phyloP scores from a whole-genome alignment of 2,797 vertebrate species.

The Acomys russatus region DNA sequence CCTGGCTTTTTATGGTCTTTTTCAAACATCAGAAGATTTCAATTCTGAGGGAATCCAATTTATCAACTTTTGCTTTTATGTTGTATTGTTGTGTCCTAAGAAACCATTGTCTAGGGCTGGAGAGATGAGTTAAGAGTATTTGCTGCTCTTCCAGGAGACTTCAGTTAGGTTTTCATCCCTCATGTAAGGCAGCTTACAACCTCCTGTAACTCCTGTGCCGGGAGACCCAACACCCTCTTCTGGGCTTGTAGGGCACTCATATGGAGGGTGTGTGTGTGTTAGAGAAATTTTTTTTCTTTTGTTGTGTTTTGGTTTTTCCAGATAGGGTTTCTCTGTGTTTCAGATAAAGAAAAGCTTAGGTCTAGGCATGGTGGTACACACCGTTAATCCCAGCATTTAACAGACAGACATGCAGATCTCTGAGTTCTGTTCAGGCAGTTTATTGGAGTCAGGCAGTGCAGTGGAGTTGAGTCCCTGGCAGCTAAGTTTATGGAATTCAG shows the following conservation, averaged over 20 bases:
- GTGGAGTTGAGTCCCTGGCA: too few species aligned
- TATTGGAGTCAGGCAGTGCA: too few species aligned
- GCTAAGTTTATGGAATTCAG: too few species aligned
- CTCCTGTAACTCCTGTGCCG: not conserved
- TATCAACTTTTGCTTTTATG: not conserved
- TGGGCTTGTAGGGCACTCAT: not conserved
- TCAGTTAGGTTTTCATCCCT: not conserved
- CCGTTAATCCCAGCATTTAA: too few species aligned
- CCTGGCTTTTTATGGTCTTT: not conserved
- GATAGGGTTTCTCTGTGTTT: too few species aligned
- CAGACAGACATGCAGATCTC: too few species aligned
- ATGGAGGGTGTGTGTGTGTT: not conserved
- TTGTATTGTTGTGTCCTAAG: slow-evolving; percentile 49
- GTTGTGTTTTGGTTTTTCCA: too few species aligned
- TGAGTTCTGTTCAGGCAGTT: too few species aligned
- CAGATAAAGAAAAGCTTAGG: too few species aligned
- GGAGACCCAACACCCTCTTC: not conserved
- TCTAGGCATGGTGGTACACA: too few species aligned
- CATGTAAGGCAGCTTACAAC: not conserved
- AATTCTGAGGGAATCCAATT: slow-evolving; percentile 13
- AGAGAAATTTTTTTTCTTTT: too few species aligned
- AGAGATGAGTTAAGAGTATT: not conserved
- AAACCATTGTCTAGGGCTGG: not conserved
- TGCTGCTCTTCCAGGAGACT: not conserved
- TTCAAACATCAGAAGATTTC: slow-evolving; percentile 15